Evolutionary conservation across 2,797 vertebrate species (phyloP).

Genomic region (Gymnocypris eckloni): DNA sequence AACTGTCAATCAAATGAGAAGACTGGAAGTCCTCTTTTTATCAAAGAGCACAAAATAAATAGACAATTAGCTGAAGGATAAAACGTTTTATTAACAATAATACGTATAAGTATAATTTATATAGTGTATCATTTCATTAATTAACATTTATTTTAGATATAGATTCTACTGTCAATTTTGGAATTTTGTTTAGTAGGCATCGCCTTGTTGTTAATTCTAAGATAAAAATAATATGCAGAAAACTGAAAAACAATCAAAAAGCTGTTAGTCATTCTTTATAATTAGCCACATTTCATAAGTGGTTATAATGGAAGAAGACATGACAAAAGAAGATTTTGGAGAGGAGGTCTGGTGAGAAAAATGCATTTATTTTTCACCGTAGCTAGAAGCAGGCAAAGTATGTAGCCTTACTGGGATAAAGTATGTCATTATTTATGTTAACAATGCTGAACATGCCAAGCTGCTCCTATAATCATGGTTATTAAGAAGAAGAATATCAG

Average conservation of each 20-base stretch:
- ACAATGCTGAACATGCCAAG: not conserved
- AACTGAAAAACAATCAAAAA: not conserved
- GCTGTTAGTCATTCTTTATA: not conserved
- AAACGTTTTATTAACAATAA: not conserved
- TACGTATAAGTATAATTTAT: not conserved
- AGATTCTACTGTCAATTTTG: not conserved
- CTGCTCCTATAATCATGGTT: not conserved
- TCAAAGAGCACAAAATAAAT: slow-evolving; percentile 9
- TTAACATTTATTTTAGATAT: not conserved
- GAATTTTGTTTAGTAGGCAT: not conserved
- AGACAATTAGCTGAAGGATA: not conserved
- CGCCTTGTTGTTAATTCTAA: not conserved
- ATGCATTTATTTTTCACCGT: not conserved
- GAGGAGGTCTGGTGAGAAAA: not conserved
- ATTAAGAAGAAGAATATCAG: not conserved
- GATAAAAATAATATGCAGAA: not conserved
- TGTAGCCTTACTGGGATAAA: not conserved
- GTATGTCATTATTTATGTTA: not conserved
- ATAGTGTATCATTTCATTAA: not conserved
- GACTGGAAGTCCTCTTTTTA: slow-evolving; percentile 1
- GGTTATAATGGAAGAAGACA: not conserved
- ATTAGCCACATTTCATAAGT: slow-evolving; percentile 5
- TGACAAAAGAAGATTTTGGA: slow-evolving; percentile 7
- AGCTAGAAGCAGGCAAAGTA: not conserved
- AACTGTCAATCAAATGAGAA: slow-evolving; percentile 35